A percentile compares a stretch with the other conserved stretches of the same genome.
These are phyloP conservation scores for Ageneiosus marmoratus DNA, from an alignment of 2,113 vertebrate genomes.

Conservation along the genomic window DNA sequence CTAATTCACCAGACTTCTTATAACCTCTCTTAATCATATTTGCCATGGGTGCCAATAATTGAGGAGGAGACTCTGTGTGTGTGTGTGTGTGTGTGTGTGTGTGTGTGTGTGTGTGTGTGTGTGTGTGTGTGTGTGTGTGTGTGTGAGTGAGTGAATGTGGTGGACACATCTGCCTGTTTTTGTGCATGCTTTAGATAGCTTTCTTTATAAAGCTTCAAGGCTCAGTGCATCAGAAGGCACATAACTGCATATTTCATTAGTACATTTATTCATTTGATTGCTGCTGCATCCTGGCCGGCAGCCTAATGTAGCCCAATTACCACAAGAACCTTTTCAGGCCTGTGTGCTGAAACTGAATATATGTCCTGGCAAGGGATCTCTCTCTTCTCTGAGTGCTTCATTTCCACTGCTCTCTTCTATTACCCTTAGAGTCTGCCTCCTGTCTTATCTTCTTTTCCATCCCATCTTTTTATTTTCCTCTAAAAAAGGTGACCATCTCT, in stretches of 20 bases:
- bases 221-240: slow-evolving; percentile 34
- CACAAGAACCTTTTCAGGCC: slow-evolving; percentile 42
- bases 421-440: slow-evolving; percentile 2
- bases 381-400: slow-evolving; percentile 1
- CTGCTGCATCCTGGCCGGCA: slow-evolving; percentile 42
- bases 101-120: too few species aligned
- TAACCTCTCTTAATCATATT: too few species aligned
- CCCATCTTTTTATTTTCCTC: background rate
- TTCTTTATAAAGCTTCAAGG: slow-evolving; percentile 43
- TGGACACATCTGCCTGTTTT: background rate
- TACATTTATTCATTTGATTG: slow-evolving; percentile 62
- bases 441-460: slow-evolving; percentile 3
- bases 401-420: slow-evolving; percentile 4
- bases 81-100: too few species aligned
- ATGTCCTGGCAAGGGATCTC: slow-evolving; percentile 28
- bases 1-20: too few species aligned
- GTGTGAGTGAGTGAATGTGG: too few species aligned
- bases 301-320: slow-evolving; percentile 54
- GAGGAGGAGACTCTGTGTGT: too few species aligned
- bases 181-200: slow-evolving; percentile 36
- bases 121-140: too few species aligned
- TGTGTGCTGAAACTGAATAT: slow-evolving; percentile 32
- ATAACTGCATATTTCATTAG: slow-evolving; percentile 62
- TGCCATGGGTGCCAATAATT: too few species aligned
- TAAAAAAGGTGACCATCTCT: slow-evolving; percentile 1